Percentiles rank a stretch among this genome's conserved stretches.
Conservation (phyloP, 2,113 vertebrate species). For the Catharus minimus region DNA sequence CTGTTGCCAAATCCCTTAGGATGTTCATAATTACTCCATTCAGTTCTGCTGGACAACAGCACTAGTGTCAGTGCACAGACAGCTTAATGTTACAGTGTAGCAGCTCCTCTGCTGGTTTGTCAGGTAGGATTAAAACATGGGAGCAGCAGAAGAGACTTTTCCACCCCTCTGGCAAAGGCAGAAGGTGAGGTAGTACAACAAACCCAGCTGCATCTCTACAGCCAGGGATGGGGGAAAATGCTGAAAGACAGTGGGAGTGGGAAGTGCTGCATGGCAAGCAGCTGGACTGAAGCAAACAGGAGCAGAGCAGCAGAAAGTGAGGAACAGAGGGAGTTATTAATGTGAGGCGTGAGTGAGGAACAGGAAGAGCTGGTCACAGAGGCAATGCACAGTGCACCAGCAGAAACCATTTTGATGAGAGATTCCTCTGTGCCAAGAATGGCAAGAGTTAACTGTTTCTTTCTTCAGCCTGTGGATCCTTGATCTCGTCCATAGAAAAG, state of each 20-base stretch:
- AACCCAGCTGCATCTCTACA: not conserved
- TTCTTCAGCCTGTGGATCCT: not conserved
- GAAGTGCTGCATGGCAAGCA: not conserved
- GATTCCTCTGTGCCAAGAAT: not conserved
- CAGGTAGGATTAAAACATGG: not conserved
- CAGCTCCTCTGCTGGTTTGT: not conserved
- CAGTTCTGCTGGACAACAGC: not conserved
- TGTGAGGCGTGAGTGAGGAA: not conserved
- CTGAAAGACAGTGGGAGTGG: not conserved
- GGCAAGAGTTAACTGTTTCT: not conserved
- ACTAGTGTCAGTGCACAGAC: not conserved
- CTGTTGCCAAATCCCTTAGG: not conserved
- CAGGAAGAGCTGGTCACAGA: not conserved
- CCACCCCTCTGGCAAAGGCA: not conserved
- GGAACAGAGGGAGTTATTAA: not conserved
- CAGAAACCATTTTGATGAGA: not conserved
- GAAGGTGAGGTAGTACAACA: not conserved
- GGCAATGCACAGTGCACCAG: rapidly evolving
- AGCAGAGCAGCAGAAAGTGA: not conserved
- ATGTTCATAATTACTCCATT: not conserved
- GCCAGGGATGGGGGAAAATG: not conserved
- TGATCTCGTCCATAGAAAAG: not conserved
- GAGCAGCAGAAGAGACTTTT: not conserved
- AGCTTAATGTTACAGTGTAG: not conserved
- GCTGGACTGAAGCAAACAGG: not conserved